A percentile compares a stretch with the other conserved stretches of the same genome.
These are phyloP conservation scores for Xenotilapia flavipinnis DNA, from an alignment of 2,113 vertebrate species.

Conservation along the genomic window DNA sequence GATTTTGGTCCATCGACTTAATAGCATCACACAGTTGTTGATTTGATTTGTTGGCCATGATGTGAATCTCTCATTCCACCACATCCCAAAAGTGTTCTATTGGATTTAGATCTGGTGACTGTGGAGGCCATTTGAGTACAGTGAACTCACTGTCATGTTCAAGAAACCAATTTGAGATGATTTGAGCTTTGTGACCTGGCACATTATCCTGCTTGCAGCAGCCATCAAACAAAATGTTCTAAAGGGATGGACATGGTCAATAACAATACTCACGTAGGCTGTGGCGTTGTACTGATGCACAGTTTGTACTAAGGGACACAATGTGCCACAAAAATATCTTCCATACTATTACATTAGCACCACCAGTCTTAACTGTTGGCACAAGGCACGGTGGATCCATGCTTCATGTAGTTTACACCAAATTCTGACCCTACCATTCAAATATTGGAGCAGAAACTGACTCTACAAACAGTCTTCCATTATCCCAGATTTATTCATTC, in stretches of 20 bases:
- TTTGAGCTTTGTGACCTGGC: not conserved
- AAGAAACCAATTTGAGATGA: not conserved
- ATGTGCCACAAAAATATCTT: not conserved
- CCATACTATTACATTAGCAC: not conserved
- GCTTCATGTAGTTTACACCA: not conserved
- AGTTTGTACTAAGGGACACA: not conserved
- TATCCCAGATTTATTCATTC: accelerated
- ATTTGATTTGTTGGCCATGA: not conserved
- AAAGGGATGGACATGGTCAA: not conserved
- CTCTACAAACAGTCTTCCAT: not conserved
- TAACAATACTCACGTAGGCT: not conserved
- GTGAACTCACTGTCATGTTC: not conserved
- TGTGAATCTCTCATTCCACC: not conserved
- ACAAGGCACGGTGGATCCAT: not conserved
- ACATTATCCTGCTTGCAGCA: not conserved
- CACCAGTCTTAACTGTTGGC: not conserved
- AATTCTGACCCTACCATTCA: not conserved
- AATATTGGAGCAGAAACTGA: not conserved
- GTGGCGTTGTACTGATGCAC: not conserved
- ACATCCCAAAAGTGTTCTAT: not conserved
- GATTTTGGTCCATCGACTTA: not conserved
- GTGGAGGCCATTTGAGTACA: not conserved
- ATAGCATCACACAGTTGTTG: not conserved
- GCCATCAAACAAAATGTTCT: not conserved
- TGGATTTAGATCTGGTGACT: not conserved